Conservation (phyloP, 2,888 invertebrate genomes). For the Hydriomena furcata region DNA sequence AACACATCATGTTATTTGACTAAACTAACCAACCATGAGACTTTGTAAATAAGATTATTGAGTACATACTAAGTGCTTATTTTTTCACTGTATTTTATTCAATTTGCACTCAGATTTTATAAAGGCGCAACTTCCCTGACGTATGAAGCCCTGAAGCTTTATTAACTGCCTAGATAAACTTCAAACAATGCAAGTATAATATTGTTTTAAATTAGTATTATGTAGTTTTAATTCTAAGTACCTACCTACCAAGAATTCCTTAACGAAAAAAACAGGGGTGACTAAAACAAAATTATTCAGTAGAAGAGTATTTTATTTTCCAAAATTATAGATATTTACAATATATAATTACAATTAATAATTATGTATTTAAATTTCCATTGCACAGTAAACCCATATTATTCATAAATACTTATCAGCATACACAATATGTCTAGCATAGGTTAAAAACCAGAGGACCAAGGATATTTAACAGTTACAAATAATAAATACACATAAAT, state of each 20-base stretch:
- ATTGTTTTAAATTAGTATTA: too few relatives aligned
- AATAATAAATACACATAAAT: neutral
- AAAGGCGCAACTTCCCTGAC: too few relatives aligned
- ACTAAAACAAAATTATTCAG: conserved; percentile 6
- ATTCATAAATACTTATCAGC: neutral
- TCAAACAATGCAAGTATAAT: neutral
- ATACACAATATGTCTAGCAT: neutral
- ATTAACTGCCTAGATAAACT: neutral
- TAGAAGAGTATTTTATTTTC: conserved; percentile 6
- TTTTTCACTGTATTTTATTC: too few relatives aligned
- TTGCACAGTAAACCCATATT: neutral
- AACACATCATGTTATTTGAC: too few relatives aligned
- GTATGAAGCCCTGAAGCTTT: neutral
- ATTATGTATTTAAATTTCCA: neutral
- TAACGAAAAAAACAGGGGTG: neutral
- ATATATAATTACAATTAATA: too few relatives aligned
- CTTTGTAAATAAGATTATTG: too few relatives aligned
- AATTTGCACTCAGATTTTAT: too few relatives aligned
- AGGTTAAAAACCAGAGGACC: too few relatives aligned
- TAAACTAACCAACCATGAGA: too few relatives aligned
- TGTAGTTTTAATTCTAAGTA: too few relatives aligned
- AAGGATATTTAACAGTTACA: neutral
- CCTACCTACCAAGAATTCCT: too few relatives aligned
- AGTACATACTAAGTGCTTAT: too few relatives aligned
- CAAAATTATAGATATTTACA: neutral